A percentile compares a stretch with the other conserved stretches of the same genome.
phyloP scores from a whole-genome alignment of 2,888 invertebrate genomes.

The Eupithecia tripunctaria region DNA sequence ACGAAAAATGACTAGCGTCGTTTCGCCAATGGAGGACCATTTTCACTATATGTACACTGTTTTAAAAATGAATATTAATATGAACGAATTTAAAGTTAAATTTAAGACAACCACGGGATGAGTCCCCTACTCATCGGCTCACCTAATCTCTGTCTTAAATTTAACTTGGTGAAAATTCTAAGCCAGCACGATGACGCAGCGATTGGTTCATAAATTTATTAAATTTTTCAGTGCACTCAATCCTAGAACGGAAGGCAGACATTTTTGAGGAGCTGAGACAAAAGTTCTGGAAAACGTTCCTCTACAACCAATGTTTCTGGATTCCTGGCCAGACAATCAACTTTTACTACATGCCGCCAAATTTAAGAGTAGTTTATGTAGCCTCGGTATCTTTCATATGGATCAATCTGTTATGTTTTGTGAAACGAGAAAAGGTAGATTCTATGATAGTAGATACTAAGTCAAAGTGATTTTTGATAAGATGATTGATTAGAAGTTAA shows the following conservation, averaged over 20 bases:
- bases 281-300: constrained; percentile 89
- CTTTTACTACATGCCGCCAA: constrained; percentile 89
- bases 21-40: too few species aligned
- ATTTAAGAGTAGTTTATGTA: constrained; percentile 91
- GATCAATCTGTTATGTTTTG: constrained; percentile 93
- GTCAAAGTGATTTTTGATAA: neutral
- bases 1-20: too few species aligned
- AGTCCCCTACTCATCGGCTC: too few species aligned
- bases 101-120: too few species aligned
- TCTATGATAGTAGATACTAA: constrained; percentile 12
- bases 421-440: constrained; percentile 85
- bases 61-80: too few species aligned
- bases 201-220: neutral
- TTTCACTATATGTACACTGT: too few species aligned
- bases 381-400: constrained; percentile 91
- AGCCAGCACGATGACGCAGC: too few species aligned
- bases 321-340: constrained; percentile 92
- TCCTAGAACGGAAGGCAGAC: constrained; percentile 89
- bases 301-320: constrained; percentile 93
- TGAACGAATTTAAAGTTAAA: too few species aligned
- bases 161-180: too few species aligned
- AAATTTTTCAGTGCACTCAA: constrained; percentile 86
- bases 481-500: neutral
- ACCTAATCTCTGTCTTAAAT: too few species aligned
- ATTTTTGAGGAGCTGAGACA: constrained; percentile 88